Conservation (phyloP, 2,797 vertebrate species). For the Margarornis squamiger region DNA sequence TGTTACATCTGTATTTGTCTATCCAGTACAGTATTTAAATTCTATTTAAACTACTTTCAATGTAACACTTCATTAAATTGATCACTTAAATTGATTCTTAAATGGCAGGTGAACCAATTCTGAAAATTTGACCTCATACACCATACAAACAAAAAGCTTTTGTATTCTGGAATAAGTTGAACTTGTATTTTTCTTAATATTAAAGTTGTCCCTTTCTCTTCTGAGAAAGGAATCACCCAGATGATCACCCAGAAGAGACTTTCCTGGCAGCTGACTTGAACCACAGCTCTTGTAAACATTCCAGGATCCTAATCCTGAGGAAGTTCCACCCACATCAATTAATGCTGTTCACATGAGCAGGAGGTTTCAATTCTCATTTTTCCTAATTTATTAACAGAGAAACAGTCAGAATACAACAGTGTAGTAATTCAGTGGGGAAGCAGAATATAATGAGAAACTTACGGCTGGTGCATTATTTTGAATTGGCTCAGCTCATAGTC, state of each 20-base stretch:
- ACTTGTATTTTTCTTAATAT: background rate
- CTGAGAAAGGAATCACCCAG: background rate
- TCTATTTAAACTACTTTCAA: background rate
- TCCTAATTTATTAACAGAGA: background rate
- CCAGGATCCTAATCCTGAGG: background rate
- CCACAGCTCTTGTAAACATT: background rate
- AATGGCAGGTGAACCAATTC: background rate
- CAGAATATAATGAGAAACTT: slow-evolving; percentile 69
- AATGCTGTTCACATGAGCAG: background rate
- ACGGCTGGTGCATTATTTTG: slow-evolving; percentile 82
- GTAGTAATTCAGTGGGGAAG: background rate
- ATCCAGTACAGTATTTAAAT: background rate
- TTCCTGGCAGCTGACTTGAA: background rate
- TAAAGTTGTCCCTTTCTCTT: background rate
- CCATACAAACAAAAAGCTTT: background rate
- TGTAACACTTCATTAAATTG: background rate
- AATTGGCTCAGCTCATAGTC: slow-evolving; percentile 82
- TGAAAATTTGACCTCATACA: background rate
- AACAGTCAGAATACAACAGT: background rate
- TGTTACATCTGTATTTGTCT: background rate
- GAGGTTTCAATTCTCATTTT: background rate
- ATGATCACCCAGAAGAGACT: background rate
- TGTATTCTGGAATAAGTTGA: background rate
- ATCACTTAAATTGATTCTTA: background rate
- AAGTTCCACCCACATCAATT: background rate